Percentiles rank a stretch among this genome's conserved stretches.
These are phyloP conservation scores for Cynaeus angustus DNA, from an alignment of 2,888 invertebrate genomes.

Conservation along the genomic window DNA sequence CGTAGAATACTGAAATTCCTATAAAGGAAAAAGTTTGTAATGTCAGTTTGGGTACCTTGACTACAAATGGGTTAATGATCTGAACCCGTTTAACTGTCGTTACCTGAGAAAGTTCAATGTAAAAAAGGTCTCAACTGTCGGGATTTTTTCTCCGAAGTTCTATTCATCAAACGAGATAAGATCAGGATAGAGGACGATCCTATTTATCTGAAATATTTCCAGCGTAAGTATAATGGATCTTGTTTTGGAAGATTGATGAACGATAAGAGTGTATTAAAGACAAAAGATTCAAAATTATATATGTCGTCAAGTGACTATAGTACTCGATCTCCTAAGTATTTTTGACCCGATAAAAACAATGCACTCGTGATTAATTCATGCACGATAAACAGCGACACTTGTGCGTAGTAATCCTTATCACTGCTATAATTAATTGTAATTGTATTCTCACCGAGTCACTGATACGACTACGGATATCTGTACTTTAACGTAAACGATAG, in stretches of 20 bases:
- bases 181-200: not conserved
- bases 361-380: not conserved
- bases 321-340: not conserved
- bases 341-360: not conserved
- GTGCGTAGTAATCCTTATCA: not conserved
- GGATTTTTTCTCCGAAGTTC: slow-evolving; percentile 4
- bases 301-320: not conserved
- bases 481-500: no score
- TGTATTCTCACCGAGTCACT: not conserved
- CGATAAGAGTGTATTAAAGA: no score
- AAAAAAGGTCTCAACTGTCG: slow-evolving; percentile 3
- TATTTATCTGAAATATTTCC: slow-evolving; percentile 4
- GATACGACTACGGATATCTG: not conserved
- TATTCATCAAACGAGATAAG: slow-evolving; percentile 12
- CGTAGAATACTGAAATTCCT: no score
- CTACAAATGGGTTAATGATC: not conserved
- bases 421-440: not conserved
- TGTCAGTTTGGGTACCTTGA: no score
- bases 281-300: not conserved
- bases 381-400: not conserved
- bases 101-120: slow-evolving; percentile 13
- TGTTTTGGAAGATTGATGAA: no score
- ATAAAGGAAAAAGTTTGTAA: no score
- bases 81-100: slow-evolving; percentile 9
- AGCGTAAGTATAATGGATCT: not conserved